phyloP scores from a whole-genome alignment of 23 tunicate genomes.

The Styela clava region DNA sequence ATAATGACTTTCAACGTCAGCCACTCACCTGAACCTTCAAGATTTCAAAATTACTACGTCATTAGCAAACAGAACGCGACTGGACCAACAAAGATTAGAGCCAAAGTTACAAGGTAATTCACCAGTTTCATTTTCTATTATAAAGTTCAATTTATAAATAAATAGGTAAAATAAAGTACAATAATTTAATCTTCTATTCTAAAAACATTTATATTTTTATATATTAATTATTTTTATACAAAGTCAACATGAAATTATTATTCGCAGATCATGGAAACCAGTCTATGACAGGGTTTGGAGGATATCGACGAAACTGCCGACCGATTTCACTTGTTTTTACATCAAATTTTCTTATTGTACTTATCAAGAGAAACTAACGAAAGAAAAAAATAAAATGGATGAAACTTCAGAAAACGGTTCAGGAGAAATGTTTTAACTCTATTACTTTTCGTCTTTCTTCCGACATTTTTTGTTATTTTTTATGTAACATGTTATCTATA shows the following conservation, averaged over 20 bases:
- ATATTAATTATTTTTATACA: no score
- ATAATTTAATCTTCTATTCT: no score
- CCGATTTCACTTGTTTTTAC: not conserved
- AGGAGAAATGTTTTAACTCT: not conserved
- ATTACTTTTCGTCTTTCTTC: not conserved
- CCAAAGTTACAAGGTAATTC: not conserved
- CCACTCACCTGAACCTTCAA: not conserved
- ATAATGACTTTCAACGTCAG: not conserved
- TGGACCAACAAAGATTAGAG: not conserved
- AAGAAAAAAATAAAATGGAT: not conserved
- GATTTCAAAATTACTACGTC: not conserved
- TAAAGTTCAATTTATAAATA: no score
- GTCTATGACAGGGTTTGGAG: slow-evolving; percentile 2
- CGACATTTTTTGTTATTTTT: not conserved
- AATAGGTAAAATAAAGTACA: no score
- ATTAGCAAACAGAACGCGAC: not conserved
- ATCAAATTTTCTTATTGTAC: not conserved
- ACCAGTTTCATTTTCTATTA: no score
- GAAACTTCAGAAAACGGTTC: not conserved
- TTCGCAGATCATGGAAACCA: slow-evolving; percentile 19
- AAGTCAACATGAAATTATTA: no score
- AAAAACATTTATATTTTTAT: no score
- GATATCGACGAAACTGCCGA: slow-evolving; percentile 7
- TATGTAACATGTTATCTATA: not conserved
- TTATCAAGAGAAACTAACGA: not conserved